phyloP scores from a whole-genome alignment of 2,113 vertebrate genomes.

The Cyphomyrus discorhynchus region DNA sequence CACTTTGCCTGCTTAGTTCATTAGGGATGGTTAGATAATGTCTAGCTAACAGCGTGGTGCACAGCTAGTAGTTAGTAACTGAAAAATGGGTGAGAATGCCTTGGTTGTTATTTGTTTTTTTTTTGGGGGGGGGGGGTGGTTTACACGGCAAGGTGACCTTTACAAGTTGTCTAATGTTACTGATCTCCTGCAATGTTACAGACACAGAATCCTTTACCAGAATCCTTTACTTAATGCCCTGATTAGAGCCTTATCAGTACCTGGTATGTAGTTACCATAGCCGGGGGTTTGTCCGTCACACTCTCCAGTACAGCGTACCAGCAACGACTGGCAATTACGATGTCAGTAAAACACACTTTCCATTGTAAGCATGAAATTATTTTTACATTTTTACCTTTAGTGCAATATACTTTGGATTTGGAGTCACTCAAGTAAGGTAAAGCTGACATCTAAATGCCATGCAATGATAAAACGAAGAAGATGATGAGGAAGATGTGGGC shows the following conservation, averaged over 20 bases:
- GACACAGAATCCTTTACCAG: conserved; percentile 57
- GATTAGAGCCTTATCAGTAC: conserved; percentile 57
- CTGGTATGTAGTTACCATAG: conserved; percentile 48
- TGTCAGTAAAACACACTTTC: background rate
- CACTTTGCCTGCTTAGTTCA: background rate
- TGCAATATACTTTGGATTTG: background rate
- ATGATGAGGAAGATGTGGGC: background rate
- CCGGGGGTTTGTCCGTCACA: conserved; percentile 39
- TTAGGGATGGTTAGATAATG: background rate
- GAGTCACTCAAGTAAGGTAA: background rate
- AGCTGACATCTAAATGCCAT: background rate
- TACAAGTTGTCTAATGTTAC: background rate
- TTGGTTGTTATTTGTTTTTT: background rate
- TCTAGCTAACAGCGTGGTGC: background rate
- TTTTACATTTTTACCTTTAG: background rate
- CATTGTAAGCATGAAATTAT: background rate
- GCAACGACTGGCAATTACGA: background rate
- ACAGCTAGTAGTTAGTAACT: background rate
- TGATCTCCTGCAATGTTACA: conserved; percentile 54
- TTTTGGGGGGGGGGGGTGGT: background rate
- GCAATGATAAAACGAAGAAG: background rate
- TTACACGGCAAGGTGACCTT: background rate
- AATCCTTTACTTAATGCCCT: conserved; percentile 65
- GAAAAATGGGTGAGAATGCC: background rate
- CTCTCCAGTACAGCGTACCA: conserved; percentile 31